Base-by-base conservation (phyloP, 2,888 invertebrate species). In the Heliothis peltigera region DNA sequence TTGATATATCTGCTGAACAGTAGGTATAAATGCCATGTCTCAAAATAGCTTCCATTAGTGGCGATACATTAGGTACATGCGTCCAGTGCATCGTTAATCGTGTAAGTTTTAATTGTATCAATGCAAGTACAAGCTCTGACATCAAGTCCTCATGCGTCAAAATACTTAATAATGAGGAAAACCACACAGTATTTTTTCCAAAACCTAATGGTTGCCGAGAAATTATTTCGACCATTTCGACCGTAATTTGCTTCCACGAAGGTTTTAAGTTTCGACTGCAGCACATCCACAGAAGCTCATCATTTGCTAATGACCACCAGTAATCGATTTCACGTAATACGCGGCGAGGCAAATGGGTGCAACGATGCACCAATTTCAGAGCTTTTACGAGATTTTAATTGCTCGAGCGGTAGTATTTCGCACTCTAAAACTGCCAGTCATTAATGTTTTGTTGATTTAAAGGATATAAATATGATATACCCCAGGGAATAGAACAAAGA, bases 311-410 rank as follows among this genome's bases (percentile, higher is more conserved):
- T 67, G 74, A 49, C 17, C 17, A 12, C 22, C 17, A 17, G 28
- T 32, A 53, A 70, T 70, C 58, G 68, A 67, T 70, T 70, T 48
- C 48, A 32, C 25, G 74, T 58, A 67, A 58, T n/a, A 53, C 12
- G 28, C 17, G 25, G 25, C 8, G 3, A 49, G 28, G 28, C 0
- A 53, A 70, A 32, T 55, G 66, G 8, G 10, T 39, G 32, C n/a
- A 22, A 42, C 44, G 73, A 68, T 65, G 68, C 74, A 58, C 15
- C 52, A 52, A 28, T 57, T 19, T 25, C 0, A 32, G 4, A 39
- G 15, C 17, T 35, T 21, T 43, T 12, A n/a, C 17, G 47, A 17
- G 25, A 18, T 21, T 53, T 52, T 43, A 28, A 8, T 32, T 32
- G 12, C 12, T 32, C 12, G 15, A n/a, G 5, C 39, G 15, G n/a